Percentiles rank a stretch among this genome's conserved stretches.
Evolutionary conservation across 2,797 vertebrate species (phyloP).

Genomic region (Siniperca scherzeri): DNA sequence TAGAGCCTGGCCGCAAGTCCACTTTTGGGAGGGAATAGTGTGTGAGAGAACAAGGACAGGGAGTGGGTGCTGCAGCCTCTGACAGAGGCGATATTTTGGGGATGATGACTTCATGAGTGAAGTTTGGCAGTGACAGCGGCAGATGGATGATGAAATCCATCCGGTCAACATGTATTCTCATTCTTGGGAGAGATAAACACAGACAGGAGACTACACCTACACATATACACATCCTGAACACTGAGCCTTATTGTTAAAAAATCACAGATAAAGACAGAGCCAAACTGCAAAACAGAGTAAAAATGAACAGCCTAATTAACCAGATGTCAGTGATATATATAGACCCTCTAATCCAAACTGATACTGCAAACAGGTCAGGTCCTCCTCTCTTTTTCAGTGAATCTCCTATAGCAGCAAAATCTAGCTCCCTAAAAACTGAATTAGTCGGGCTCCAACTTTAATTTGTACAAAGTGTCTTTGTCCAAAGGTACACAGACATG

Average conservation of each 20-base stretch:
- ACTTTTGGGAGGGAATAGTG: conserved; percentile 23
- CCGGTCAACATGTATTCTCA: conserved; percentile 54
- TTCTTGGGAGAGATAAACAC: conserved; percentile 58
- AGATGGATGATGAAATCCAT: conserved; percentile 76
- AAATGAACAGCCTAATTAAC: not conserved
- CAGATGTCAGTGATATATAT: not conserved
- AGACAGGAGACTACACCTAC: conserved; percentile 29
- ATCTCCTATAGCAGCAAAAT: conserved; percentile 25
- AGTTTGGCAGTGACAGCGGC: conserved; percentile 58
- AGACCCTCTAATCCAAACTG: conserved; percentile 12
- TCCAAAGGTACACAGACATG: conserved; percentile 39
- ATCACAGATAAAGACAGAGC: not conserved
- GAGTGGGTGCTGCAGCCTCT: conserved; percentile 54
- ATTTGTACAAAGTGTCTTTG: conserved; percentile 55
- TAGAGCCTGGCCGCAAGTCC: conserved; percentile 16
- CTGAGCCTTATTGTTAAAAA: not conserved
- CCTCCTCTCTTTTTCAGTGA: conserved; percentile 14
- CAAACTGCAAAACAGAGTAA: not conserved
- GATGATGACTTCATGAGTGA: conserved; percentile 78
- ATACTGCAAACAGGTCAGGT: conserved; percentile 10
- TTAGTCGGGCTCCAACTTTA: conserved; percentile 56
- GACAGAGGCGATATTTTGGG: conserved; percentile 65
- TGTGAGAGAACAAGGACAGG: conserved; percentile 31
- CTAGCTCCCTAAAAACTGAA: conserved; percentile 39
- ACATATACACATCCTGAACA: conserved; percentile 2